Evolutionary conservation across 2,888 invertebrate species (phyloP), one percentile per base, ranked within the genome.

Genomic region (Pocota personata): DNA sequence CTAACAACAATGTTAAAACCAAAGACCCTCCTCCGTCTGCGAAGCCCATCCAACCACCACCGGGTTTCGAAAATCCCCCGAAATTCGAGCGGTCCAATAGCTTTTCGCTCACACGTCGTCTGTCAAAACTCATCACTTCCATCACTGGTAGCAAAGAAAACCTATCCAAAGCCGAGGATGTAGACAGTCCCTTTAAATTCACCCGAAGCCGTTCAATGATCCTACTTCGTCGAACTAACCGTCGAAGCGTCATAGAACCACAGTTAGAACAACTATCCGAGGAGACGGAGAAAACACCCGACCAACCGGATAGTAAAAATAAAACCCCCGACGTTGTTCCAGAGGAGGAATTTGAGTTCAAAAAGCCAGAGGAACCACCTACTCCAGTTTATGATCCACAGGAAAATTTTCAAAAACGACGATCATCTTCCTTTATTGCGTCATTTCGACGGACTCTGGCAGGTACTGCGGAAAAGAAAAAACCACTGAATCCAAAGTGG

Each of bases 401-500:
- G 82, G 87, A 89, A 7, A 89, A 90, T 24, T 91, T 91, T 50
- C 91, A 91, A 43, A 91, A 91, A 64, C 88, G 91, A 0, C 89
- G 91, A 1, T 91, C 91, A 2, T 91, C 89, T 14, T 91, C 91
- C 6, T 86, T 92, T 7, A 89, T 92, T 8, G 89, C 90, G 2
- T 91, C 91, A 3, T 91, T 92, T 46, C 91, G 90, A 57, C 90
- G 90, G 57, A 92, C 91, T 0, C 88, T 92, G 27, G 88, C 89
- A 1, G 88, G 89, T 1, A 90, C 90, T 2, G 73, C 90, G 88
- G 88, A 93, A 90, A 91, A 91, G 71, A 90, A 90, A 48, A 91
- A 92, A 48, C 91, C 92, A 32, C 86, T 91, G 57, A 92, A 92
- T 87, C 90, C 92, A 57, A 92, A 91, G 87, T 94, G 94, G 94